Conservation (phyloP, 2,797 vertebrate species). For the Megalops cyprinoides region DNA sequence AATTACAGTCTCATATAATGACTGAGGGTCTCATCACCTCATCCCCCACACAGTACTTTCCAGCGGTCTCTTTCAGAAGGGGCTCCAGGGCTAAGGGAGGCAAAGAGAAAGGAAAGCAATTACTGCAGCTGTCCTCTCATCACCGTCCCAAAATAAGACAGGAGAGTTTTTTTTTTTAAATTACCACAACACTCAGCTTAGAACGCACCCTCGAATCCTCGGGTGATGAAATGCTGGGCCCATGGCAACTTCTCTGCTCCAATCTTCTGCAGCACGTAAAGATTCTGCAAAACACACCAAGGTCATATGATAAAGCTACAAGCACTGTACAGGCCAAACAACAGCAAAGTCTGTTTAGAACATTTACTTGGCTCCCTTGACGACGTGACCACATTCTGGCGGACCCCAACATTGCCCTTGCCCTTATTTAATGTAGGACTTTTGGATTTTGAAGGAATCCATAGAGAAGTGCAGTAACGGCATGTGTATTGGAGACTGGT, state of each 20-base stretch:
- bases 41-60: conserved; percentile 87
- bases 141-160: background rate
- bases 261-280: conserved; percentile 80
- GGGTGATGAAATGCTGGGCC: conserved; percentile 84
- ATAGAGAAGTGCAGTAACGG: no score
- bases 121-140: background rate
- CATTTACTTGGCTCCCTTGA: background rate
- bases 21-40: conserved; percentile 74
- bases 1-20: background rate
- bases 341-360: background rate
- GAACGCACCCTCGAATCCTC: conserved; percentile 85
- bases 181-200: background rate
- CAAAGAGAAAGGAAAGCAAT: background rate
- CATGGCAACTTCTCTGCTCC: conserved; percentile 82
- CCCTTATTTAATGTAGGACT: no score
- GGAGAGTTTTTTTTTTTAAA: no score
- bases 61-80: conserved; percentile 83
- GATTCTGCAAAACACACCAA: conserved; percentile 75
- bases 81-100: conserved; percentile 83
- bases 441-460: no score
- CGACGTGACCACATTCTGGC: background rate
- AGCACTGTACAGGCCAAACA: background rate
- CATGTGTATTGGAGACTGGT: no score
- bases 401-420: background rate
- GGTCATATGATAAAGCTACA: background rate